These are phyloP conservation scores for Siderastrea radians DNA, from an alignment of 92 coral and sea anemone species.

Conservation along the genomic window DNA sequence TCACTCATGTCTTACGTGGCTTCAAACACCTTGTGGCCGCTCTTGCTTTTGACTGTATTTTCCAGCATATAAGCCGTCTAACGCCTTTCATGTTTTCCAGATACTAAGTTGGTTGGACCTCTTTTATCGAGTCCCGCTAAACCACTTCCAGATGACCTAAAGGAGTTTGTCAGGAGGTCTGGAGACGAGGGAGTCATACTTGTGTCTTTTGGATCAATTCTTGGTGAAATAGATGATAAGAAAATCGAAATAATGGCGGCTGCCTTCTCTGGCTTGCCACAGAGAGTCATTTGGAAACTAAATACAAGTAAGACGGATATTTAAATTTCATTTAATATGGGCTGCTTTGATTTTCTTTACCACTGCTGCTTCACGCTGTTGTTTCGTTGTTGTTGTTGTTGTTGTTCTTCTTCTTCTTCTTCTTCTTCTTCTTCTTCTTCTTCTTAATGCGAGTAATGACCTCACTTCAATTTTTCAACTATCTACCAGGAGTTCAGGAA, in stretches of 20 bases:
- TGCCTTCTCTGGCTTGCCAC: constrained; percentile 59
- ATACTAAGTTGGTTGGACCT: constrained; percentile 45
- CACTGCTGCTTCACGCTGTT: no score
- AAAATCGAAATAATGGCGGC: constrained; percentile 45
- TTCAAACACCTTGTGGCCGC: no score
- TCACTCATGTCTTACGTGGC: no score
- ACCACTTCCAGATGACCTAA: constrained; percentile 61
- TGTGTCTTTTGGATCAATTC: constrained; percentile 64
- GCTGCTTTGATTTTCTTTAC: not conserved
- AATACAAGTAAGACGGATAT: constrained; percentile 14
- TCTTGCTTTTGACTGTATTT: no score
- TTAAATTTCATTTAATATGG: not conserved
- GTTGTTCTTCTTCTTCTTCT: no score
- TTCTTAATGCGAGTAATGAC: no score
- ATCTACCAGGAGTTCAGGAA: no score
- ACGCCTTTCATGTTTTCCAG: constrained; percentile 6
- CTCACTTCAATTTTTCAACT: no score
- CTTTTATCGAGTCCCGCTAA: constrained; percentile 49
- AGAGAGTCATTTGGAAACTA: constrained; percentile 67
- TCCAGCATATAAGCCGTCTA: no score
- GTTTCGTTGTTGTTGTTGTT: no score
- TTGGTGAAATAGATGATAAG: constrained; percentile 41
- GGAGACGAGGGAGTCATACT: constrained; percentile 63
- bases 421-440: no score
- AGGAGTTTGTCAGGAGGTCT: constrained; percentile 42